Conservation (phyloP, 2,797 vertebrate genomes). For the Liparis tanakae region DNA sequence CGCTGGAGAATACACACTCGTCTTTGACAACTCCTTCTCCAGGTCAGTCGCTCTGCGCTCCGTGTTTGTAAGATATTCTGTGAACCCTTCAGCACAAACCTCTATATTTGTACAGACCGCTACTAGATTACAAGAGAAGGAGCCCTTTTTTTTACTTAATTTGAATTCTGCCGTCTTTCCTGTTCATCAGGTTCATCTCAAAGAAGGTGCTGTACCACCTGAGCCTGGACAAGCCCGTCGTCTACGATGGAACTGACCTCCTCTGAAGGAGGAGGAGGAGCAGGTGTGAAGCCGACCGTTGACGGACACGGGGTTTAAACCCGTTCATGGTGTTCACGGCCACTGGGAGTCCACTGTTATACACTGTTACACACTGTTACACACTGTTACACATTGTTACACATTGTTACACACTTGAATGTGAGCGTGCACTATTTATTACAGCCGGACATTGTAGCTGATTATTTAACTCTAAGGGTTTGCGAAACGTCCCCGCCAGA, state of each 20-base stretch:
- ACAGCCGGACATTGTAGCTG: conserved; percentile 22
- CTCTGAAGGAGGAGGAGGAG: conserved; percentile 65
- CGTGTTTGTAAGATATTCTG: not conserved
- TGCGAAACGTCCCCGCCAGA: not conserved
- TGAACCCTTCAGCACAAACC: conserved; percentile 5
- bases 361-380: conserved; percentile 4
- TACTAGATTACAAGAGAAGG: not conserved
- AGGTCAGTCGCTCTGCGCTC: conserved; percentile 80
- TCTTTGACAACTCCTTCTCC: conserved; percentile 99
- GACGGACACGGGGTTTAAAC: conserved; percentile 10
- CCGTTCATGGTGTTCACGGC: conserved; percentile 4
- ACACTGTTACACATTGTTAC: conserved; percentile 8
- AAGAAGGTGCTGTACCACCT: conserved; percentile 95
- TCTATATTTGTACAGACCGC: not conserved
- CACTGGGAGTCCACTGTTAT: not conserved
- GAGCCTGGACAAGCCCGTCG: conserved; percentile 86
- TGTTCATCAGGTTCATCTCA: conserved; percentile 89
- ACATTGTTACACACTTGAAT: conserved; percentile 18
- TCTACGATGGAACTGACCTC: conserved; percentile 89
- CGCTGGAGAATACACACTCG: conserved; percentile 89
- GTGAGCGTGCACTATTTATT: conserved; percentile 45
- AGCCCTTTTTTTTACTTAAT: not conserved
- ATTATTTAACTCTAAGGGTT: conserved; percentile 36
- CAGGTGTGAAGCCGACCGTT: conserved; percentile 29
- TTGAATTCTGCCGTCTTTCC: not conserved